Evolutionary conservation across 1,140 invertebrate genomes (phyloP).

Genomic region (Rhagoletis pomonella): DNA sequence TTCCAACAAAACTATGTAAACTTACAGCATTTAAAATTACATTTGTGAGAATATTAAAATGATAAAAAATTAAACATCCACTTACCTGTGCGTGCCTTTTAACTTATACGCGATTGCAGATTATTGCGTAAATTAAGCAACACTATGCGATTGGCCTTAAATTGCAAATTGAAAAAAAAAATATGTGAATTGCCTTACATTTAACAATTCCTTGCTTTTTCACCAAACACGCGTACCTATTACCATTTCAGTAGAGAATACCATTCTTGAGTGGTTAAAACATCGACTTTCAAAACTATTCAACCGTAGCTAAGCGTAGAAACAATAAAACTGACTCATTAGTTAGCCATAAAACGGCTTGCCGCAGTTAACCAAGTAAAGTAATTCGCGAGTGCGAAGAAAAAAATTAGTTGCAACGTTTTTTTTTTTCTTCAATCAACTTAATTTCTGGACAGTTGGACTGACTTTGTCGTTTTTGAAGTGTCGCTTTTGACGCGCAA

Average conservation of each 20-base stretch:
- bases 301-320: not conserved
- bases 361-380: not conserved
- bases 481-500: constrained; percentile 16
- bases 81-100: no score
- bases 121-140: no score
- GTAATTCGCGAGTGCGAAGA: not conserved
- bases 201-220: not conserved
- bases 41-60: no score
- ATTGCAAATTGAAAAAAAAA: not conserved
- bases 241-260: not conserved
- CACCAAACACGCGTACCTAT: not conserved
- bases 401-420: not conserved
- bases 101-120: no score
- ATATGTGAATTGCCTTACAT: constrained; percentile 7
- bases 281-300: constrained; percentile 5
- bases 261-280: not conserved
- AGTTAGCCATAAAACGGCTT: not conserved
- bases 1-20: no score
- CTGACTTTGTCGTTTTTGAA: not conserved
- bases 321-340: not conserved
- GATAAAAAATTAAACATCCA: no score
- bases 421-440: not conserved
- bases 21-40: no score
- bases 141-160: not conserved
- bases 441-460: constrained; percentile 21